Base-by-base conservation (phyloP, 2,797 vertebrate species). In the Microcaecilia unicolor region DNA sequence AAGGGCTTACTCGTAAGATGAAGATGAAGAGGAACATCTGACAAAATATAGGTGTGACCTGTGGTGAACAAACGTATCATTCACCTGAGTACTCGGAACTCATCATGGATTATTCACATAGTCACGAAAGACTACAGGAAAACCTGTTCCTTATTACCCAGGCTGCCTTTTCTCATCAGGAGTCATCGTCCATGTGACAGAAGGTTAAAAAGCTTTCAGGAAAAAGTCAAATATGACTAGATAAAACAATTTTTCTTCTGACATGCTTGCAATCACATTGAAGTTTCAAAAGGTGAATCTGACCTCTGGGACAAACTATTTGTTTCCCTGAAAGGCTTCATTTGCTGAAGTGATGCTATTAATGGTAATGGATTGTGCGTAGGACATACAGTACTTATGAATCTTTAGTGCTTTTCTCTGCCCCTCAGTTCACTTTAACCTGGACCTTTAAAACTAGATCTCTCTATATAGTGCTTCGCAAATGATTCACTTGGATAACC, bases 171-270 rank as follows among this genome's bases (percentile, higher is more conserved):
- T 36, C 34, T 45, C 37, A 39, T 34, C 37, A 45, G 34, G 41
- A 39, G 22, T 49, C 36, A 25, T 9, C 8, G 6, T 22, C 46
- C 24, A 36, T 41, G 28, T 15, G 21, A 37, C 28, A 46, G 37
- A 20, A 38, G 37, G 40, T 49, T 45, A 34, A 54, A 49, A 53
- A 43, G 14, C 40, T 59, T 53, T 25, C 37, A 48, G 39, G 12
- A 41, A 47, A 32, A 1, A 1, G 25, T 25, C 8, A n/a, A 15
- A 25, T 10, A 25, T 1, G 8, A 33, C 21, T 14, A 30, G 18
- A 21, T 17, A 39, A 24, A 43, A 19, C 16, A 38, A 9, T 20
- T 25, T 24, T 31, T 28, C 29, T n/a, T 18, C 25, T 30, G 13
- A 25, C 23, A 18, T 25, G 34, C 23, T 22, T 18, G 25, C 43